These are phyloP conservation scores for Panzeria rudis DNA, from an alignment of 2,888 invertebrate genomes.

Conservation along the genomic window DNA sequence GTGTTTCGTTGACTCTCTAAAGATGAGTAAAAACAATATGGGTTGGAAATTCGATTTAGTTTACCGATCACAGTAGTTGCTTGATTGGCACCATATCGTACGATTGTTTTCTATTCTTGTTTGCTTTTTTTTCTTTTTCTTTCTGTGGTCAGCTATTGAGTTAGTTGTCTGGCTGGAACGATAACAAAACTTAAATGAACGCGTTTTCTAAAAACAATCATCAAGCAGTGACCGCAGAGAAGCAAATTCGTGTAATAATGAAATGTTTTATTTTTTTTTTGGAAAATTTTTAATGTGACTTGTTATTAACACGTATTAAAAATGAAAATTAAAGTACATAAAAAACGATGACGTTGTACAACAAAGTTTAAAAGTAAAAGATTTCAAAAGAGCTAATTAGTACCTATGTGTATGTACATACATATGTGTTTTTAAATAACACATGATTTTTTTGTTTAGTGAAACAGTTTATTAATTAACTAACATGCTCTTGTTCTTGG, in stretches of 20 bases:
- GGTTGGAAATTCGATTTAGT: conserved; percentile 78
- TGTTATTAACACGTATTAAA: neutral
- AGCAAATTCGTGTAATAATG: conserved; percentile 37
- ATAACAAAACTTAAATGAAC: conserved; percentile 51
- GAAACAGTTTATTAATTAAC: neutral
- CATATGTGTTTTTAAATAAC: neutral
- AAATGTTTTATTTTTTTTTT: conserved; percentile 18
- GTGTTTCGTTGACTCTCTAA: conserved; percentile 57
- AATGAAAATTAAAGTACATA: neutral
- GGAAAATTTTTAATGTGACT: neutral
- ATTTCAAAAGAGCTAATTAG: conserved; percentile 6
- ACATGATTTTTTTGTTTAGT: conserved; percentile 11
- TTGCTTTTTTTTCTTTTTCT: conserved; percentile 12
- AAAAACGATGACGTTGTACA: conserved; percentile 30
- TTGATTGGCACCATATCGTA: conserved; percentile 70
- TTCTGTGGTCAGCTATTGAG: conserved; percentile 6
- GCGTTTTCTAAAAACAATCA: conserved; percentile 44
- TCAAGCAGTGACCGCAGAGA: conserved; percentile 20
- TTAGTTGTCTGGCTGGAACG: conserved; percentile 30
- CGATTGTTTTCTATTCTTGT: conserved; percentile 56
- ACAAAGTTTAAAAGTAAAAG: conserved; percentile 18
- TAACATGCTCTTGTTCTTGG: neutral
- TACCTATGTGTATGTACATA: no score
- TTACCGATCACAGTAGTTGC: conserved; percentile 66
- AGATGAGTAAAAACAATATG: conserved; percentile 53